Percentiles rank a stretch among this genome's conserved stretches.
These are phyloP conservation scores for Eulacestoma nigropectus DNA, from an alignment of 2,113 vertebrate genomes.

Conservation along the genomic window DNA sequence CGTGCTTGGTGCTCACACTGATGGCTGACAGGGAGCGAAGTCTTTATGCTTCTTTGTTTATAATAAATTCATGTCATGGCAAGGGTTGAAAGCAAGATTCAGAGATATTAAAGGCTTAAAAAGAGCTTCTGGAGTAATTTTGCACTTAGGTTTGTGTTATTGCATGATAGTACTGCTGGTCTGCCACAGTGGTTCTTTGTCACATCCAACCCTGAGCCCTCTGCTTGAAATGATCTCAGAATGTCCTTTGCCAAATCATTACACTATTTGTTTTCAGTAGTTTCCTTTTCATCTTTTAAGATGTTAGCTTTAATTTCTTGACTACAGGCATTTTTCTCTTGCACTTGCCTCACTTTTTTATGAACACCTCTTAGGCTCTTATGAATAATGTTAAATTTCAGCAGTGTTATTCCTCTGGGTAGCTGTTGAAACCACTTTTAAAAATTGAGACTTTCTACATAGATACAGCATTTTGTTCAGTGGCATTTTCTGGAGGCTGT, in stretches of 20 bases:
- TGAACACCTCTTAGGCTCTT: not conserved
- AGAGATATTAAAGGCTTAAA: not conserved
- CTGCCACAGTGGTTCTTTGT: conserved; percentile 20
- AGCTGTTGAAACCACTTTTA: not conserved
- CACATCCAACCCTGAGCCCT: not conserved
- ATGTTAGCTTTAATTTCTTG: conserved; percentile 30
- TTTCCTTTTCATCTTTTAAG: conserved; percentile 39
- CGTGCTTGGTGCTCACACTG: not conserved
- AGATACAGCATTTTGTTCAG: not conserved
- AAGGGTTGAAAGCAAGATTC: not conserved
- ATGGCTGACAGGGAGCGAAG: not conserved
- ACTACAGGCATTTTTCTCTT: not conserved
- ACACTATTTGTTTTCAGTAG: conserved; percentile 26
- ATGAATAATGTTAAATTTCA: not conserved
- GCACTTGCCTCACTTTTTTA: conserved; percentile 20
- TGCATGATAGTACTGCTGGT: not conserved
- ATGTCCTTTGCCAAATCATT: conserved; percentile 22
- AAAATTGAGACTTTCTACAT: not conserved
- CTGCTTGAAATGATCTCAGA: conserved; percentile 12
- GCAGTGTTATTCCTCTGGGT: not conserved
- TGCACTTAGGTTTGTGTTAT: not conserved
- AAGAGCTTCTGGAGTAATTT: not conserved
- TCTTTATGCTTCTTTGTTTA: not conserved
- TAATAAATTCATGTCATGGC: not conserved
- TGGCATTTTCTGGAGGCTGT: not conserved